Evolutionary conservation across 1,140 invertebrate genomes (phyloP).

Genomic region (Brachionus paranguensis): DNA sequence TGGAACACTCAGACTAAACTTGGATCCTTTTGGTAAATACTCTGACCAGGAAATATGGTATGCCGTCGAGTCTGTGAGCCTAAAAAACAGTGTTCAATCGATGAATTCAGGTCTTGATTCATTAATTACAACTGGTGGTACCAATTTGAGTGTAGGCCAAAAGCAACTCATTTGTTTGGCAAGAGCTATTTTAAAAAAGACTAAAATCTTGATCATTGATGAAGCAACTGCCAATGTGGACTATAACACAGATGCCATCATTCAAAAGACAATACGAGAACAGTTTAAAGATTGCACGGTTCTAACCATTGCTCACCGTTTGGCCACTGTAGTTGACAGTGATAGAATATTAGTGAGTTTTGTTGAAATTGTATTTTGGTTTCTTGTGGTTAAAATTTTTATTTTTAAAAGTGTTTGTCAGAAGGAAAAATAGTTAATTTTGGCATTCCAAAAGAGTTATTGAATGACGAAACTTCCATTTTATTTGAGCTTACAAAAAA

Average conservation of each 20-base stretch:
- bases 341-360: constrained; percentile 42
- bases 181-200: constrained; percentile 74
- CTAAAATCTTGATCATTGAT: constrained; percentile 85
- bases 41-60: constrained; percentile 47
- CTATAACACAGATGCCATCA: constrained; percentile 68
- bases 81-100: neutral
- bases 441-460: constrained; percentile 13
- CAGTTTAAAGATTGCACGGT: constrained; percentile 84
- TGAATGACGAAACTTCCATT: neutral
- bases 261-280: constrained; percentile 77
- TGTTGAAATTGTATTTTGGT: neutral
- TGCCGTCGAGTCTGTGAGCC: constrained; percentile 60
- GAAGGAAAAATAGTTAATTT: constrained; percentile 29
- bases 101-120: constrained; percentile 10
- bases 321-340: constrained; percentile 84
- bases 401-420: neutral
- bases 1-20: constrained; percentile 52
- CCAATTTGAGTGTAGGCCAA: constrained; percentile 71
- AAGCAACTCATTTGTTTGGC: constrained; percentile 79
- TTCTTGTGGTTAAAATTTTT: neutral
- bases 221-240: constrained; percentile 75
- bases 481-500: constrained; percentile 28
- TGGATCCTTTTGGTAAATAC: constrained; percentile 47
- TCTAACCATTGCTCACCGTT: constrained; percentile 84
- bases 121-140: neutral